Evolutionary conservation across 2,113 vertebrate genomes (phyloP).

Genomic region (Mustela nigripes): DNA sequence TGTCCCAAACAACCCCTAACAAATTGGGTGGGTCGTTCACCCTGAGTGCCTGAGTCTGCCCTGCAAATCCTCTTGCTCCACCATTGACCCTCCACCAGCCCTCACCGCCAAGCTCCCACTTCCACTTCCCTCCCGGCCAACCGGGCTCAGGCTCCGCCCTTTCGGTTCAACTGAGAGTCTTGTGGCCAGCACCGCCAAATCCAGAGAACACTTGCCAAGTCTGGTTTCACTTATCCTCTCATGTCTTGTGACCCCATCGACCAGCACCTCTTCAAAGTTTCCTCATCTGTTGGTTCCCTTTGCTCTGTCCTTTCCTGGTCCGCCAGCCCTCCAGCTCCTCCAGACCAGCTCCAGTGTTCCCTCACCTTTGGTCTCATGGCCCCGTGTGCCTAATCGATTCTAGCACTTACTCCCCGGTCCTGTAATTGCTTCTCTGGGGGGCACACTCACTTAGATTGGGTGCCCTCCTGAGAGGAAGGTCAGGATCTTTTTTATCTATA

Average conservation of each 20-base stretch:
- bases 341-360: too few relatives aligned
- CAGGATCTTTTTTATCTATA: not conserved
- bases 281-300: not conserved
- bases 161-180: not conserved
- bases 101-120: not conserved
- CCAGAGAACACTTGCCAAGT: not conserved
- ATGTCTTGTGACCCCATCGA: too few relatives aligned
- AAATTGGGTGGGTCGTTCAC: not conserved
- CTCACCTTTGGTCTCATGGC: not conserved
- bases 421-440: not conserved
- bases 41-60: not conserved
- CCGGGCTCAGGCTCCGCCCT: not conserved
- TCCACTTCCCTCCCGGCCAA: not conserved
- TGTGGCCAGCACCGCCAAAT: not conserved
- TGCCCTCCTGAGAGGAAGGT: not conserved
- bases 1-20: not conserved
- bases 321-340: not conserved
- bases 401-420: not conserved
- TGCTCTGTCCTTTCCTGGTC: not conserved
- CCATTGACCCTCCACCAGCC: too few relatives aligned
- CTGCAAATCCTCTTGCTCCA: not conserved
- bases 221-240: not conserved
- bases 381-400: too few relatives aligned
- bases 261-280: not conserved
- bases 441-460: not conserved